Evolutionary conservation across 2,113 vertebrate species (phyloP).

Genomic region (Entelurus aequoreus): DNA sequence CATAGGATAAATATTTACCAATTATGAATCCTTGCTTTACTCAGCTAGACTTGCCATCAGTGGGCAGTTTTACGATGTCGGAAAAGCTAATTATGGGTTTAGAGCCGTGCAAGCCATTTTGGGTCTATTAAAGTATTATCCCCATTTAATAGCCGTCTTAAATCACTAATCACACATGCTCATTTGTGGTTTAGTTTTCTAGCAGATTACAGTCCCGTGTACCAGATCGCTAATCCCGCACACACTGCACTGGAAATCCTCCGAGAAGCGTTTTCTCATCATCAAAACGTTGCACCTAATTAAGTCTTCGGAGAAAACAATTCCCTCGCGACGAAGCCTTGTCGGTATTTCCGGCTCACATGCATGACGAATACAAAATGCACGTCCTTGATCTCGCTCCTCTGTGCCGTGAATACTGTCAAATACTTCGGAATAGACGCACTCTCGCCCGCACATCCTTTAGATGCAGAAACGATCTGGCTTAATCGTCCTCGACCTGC

Average conservation of each 20-base stretch:
- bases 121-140: constrained; percentile 55
- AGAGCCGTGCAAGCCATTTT: constrained; percentile 38
- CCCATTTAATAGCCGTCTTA: constrained; percentile 53
- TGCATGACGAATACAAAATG: constrained; percentile 30
- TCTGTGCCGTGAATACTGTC: constrained; percentile 12
- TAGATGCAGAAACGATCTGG: not conserved
- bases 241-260: constrained; percentile 42
- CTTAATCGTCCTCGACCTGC: no score
- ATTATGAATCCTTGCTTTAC: not conserved
- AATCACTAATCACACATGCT: constrained; percentile 55
- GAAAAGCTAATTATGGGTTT: constrained; percentile 19
- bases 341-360: constrained; percentile 18
- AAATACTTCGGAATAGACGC: not conserved
- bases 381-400: constrained; percentile 29
- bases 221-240: constrained; percentile 61
- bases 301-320: constrained; percentile 45
- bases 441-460: constrained; percentile 9
- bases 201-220: constrained; percentile 58
- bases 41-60: constrained; percentile 14
- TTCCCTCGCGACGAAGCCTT: constrained; percentile 37
- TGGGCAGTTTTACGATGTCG: constrained; percentile 17
- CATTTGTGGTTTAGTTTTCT: constrained; percentile 54
- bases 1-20: constrained; percentile 8
- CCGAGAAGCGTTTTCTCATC: constrained; percentile 47
- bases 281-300: constrained; percentile 52